Conservation (phyloP, 2,797 vertebrate genomes). For the Naso thynnoides region DNA sequence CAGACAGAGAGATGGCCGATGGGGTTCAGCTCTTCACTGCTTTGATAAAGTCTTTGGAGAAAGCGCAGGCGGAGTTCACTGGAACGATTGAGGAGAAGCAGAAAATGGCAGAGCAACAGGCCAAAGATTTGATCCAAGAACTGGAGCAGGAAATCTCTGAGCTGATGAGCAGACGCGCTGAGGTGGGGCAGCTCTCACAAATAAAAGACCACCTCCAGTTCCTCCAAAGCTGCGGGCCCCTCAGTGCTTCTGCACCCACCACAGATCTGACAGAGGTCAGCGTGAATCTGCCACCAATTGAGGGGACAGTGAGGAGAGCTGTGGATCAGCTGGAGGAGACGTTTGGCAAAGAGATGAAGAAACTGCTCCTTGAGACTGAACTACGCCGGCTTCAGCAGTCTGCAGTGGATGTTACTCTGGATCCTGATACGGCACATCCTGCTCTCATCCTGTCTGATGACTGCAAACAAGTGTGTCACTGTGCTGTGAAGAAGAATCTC, state of each 20-base stretch:
- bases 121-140: background rate
- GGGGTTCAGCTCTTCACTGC: background rate
- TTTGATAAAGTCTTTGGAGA: slow-evolving; percentile 9
- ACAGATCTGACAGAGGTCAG: background rate
- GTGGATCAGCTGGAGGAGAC: slow-evolving; percentile 42
- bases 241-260: background rate
- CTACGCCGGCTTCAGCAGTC: background rate
- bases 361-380: slow-evolving; percentile 27
- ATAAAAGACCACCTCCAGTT: slow-evolving; percentile 19
- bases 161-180: background rate
- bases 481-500: background rate
- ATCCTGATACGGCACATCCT: background rate
- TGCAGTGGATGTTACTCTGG: slow-evolving; percentile 4
- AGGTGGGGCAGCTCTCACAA: slow-evolving; percentile 7
- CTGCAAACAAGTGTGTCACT: background rate
- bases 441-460: slow-evolving; percentile 12
- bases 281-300: background rate
- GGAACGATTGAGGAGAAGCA: background rate
- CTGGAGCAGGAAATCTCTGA: slow-evolving; percentile 28
- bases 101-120: background rate
- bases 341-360: slow-evolving; percentile 22
- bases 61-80: background rate
- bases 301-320: background rate
- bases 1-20: background rate
- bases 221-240: background rate